Evolutionary conservation across 2,888 invertebrate species (phyloP).

Genomic region (Tachina lurida): DNA sequence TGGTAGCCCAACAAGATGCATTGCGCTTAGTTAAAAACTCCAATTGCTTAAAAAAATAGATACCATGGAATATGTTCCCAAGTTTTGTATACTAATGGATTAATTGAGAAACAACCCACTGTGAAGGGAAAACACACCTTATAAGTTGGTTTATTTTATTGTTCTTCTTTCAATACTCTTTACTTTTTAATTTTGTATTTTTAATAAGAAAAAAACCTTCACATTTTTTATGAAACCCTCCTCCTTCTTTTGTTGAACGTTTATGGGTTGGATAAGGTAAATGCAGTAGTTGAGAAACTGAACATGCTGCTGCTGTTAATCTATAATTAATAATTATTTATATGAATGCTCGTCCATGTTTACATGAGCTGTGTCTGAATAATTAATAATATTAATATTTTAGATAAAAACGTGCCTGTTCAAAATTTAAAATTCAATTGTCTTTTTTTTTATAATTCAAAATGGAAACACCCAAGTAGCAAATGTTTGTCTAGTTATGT

Average conservation of each 20-base stretch:
- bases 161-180: not conserved
- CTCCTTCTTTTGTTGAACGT: not conserved
- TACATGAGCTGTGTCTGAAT: conserved; percentile 20
- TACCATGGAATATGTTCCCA: not conserved
- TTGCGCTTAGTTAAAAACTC: conserved; percentile 54
- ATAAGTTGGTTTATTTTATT: conserved; percentile 33
- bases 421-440: not conserved
- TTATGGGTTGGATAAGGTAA: conserved; percentile 27
- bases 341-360: not conserved
- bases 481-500: not conserved
- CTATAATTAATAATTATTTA: conserved; percentile 43
- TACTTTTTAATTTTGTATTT: conserved; percentile 20
- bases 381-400: conserved; percentile 22
- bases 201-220: conserved; percentile 7
- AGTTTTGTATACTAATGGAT: conserved; percentile 51
- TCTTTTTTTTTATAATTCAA: not conserved
- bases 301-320: conserved; percentile 49
- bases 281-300: conserved; percentile 52
- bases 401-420: conserved; percentile 1
- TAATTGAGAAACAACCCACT: conserved; percentile 69
- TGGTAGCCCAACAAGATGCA: conserved; percentile 65
- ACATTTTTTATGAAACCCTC: not conserved
- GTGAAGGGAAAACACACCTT: conserved; percentile 64
- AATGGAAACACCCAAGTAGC: conserved; percentile 3
- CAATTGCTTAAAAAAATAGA: conserved; percentile 39